These are phyloP conservation scores for Chanos chanos DNA, from an alignment of 2,797 vertebrate genomes.

Conservation along the genomic window DNA sequence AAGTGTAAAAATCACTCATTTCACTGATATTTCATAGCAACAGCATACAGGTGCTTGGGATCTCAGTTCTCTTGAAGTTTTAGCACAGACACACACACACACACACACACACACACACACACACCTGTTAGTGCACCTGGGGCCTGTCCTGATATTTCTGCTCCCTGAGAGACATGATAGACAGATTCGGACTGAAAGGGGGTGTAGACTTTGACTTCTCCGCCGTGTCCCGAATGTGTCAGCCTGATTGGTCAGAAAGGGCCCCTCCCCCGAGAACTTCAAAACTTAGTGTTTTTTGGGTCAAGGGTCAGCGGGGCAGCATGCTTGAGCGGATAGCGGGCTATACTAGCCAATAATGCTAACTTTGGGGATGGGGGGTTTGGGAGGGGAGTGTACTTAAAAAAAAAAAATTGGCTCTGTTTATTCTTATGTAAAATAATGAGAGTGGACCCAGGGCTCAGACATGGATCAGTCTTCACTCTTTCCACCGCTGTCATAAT, in stretches of 20 bases:
- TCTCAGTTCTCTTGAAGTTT: not conserved
- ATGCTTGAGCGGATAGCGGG: not conserved
- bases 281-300: not conserved
- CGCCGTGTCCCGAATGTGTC: conserved; percentile 44
- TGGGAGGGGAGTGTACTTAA: not conserved
- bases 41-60: not conserved
- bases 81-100: not conserved
- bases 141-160: conserved; percentile 37
- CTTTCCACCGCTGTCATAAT: too few species aligned
- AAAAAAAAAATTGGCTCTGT: not conserved
- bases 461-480: too few species aligned
- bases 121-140: conserved; percentile 41
- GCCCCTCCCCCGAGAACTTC: conserved; percentile 14
- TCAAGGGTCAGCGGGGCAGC: not conserved
- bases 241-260: conserved; percentile 18
- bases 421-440: not conserved
- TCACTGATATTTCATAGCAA: not conserved
- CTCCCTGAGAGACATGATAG: conserved; percentile 56
- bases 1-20: too few species aligned
- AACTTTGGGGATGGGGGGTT: not conserved
- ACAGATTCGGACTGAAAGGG: conserved; percentile 67
- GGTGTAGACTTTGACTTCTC: conserved; percentile 43
- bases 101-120: conserved; percentile 6
- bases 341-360: not conserved
- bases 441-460: too few species aligned